These are phyloP conservation scores for Nycticryphes semicollaris DNA, from an alignment of 2,113 vertebrate genomes.

Conservation along the genomic window DNA sequence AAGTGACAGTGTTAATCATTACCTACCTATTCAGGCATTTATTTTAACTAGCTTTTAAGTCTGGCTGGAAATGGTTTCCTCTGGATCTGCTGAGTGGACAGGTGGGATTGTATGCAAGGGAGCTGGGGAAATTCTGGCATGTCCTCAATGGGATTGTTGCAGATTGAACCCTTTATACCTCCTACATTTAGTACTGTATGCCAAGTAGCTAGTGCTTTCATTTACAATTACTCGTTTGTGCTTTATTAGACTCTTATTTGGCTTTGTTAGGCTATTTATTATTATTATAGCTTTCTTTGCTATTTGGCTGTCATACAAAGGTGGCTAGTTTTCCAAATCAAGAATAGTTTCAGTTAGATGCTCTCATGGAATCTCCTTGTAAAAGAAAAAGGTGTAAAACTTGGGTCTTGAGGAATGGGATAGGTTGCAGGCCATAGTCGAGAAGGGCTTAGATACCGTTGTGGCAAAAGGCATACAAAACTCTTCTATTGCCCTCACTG, in stretches of 20 bases:
- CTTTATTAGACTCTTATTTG: background rate
- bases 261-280: background rate
- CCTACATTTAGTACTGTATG: background rate
- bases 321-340: background rate
- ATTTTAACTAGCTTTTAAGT: background rate
- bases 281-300: background rate
- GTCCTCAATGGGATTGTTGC: background rate
- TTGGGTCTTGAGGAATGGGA: background rate
- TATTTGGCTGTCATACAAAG: background rate
- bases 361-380: background rate
- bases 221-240: background rate
- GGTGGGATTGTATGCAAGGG: background rate
- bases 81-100: background rate
- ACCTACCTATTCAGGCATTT: background rate
- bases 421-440: background rate
- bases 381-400: background rate
- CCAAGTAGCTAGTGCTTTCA: background rate
- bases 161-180: background rate
- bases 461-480: background rate
- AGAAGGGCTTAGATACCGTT: background rate
- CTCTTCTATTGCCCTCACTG: background rate
- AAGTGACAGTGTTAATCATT: conserved; percentile 12
- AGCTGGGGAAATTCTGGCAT: background rate
- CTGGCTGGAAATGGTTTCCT: background rate
- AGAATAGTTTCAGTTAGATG: background rate